Base-by-base conservation (phyloP, 1,140 invertebrate species). In the Eupeodes corollae region DNA sequence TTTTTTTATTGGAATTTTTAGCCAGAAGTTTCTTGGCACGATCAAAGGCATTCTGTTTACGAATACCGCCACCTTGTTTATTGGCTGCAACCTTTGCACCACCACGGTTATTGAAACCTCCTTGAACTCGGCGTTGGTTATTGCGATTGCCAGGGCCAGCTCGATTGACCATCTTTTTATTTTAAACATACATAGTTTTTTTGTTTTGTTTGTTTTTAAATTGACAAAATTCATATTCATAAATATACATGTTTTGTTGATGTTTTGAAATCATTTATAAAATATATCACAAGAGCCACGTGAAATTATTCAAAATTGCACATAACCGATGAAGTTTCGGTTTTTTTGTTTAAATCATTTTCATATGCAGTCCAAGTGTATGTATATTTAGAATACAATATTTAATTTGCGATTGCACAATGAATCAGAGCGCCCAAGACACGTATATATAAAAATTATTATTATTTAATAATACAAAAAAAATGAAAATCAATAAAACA, bases 21-120 rank as follows among this genome's bases (percentile, higher is more conserved):
- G 64, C 65, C 65, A 68, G 63, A 68, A 67, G 62, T 68, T 68
- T 68, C 62, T 68, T 68, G 52, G 64, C 64, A 63, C 64, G 64
- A 67, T 67, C 64, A 61, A 67, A 67, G 56, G 64, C 62, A 67
- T 68, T 68, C 55, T 64, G 65, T 58, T 68, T 68, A 57, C 65
- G 65, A 65, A 68, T 67, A 51, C 64, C 64, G 60, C 64, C 64
- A 59, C 53, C 56, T 55, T 57, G 42, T 33, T 66, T 66, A 62
- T 60, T 59, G 30, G 59, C 58, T 54, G 59, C 55, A 26, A 26
- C 21, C 57, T 65, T 65, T 52, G 58, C 55, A 52, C 62, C 61
- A 58, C 60, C 63, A 59, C 63, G 62, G 55, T 64, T 63, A 62
- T 61, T 61, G 54, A 67, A 66, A 63, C 63, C 63, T 67, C 63